These are phyloP conservation scores for Phortica okadai DNA, from an alignment of 2,888 invertebrate genomes.

Conservation along the genomic window DNA sequence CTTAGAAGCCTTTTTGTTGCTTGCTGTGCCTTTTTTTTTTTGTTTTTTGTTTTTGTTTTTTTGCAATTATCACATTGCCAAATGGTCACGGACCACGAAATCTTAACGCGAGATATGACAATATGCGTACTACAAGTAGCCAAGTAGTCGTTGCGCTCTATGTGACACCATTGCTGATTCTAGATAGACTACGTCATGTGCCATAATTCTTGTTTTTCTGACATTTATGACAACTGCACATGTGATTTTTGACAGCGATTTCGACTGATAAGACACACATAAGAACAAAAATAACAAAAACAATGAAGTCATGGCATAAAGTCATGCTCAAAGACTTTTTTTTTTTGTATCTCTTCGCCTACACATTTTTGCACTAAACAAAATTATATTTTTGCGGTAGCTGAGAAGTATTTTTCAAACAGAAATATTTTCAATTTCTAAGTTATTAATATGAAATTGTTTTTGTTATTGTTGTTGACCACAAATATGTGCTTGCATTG, in stretches of 20 bases:
- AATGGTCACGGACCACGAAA: slow-evolving; percentile 74
- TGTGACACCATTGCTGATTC: not conserved
- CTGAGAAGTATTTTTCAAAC: not conserved
- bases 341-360: not conserved
- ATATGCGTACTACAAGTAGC: slow-evolving; percentile 14
- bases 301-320: slow-evolving; percentile 56
- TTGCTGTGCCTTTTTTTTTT: not conserved
- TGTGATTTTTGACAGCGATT: slow-evolving; percentile 58
- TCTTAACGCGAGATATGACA: slow-evolving; percentile 53
- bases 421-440: not conserved
- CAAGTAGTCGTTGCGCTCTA: not conserved
- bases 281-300: slow-evolving; percentile 51
- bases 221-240: slow-evolving; percentile 72
- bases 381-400: not conserved
- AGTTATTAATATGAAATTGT: not conserved
- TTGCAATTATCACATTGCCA: slow-evolving; percentile 72
- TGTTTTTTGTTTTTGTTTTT: not conserved
- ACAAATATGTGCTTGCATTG: slow-evolving; percentile 2
- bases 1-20: slow-evolving; percentile 40
- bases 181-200: slow-evolving; percentile 43
- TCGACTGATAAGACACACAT: slow-evolving; percentile 27
- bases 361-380: not conserved
- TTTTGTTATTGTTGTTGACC: not conserved
- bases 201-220: slow-evolving; percentile 69
- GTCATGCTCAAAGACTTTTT: not conserved